Evolutionary conservation across 2,113 vertebrate genomes (phyloP).

Genomic region (Eclectus roratus): DNA sequence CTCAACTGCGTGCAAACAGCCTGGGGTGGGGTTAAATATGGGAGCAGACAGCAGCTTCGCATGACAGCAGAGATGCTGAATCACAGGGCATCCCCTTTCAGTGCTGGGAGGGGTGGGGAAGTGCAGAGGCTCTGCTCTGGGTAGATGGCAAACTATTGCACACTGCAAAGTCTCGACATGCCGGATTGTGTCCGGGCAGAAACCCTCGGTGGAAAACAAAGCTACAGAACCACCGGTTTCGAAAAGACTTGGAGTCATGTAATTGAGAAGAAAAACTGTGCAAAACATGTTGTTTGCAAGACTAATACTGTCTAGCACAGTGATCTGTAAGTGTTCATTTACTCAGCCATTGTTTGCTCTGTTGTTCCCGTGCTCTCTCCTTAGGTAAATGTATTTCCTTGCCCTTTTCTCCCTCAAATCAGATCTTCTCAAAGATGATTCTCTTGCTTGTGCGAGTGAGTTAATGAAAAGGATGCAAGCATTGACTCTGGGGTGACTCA

Average conservation of each 20-base stretch:
- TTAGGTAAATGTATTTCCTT: neutral
- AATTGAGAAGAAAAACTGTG: neutral
- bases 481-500: neutral
- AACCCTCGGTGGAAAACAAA: neutral
- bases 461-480: neutral
- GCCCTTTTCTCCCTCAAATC: neutral
- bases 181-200: neutral
- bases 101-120: neutral
- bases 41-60: neutral
- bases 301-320: neutral
- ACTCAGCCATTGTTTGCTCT: neutral
- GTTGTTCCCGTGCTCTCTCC: neutral
- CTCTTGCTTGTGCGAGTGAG: neutral
- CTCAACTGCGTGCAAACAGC: neutral
- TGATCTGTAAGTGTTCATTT: neutral
- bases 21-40: neutral
- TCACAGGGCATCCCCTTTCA: neutral
- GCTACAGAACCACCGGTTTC: neutral
- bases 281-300: accelerated
- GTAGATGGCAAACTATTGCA: neutral
- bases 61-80: neutral
- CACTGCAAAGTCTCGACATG: accelerated
- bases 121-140: neutral
- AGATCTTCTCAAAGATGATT: neutral
- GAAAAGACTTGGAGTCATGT: neutral